Conservation (phyloP, 1,140 invertebrate genomes). For the Drosophila punjabiensis region DNA sequence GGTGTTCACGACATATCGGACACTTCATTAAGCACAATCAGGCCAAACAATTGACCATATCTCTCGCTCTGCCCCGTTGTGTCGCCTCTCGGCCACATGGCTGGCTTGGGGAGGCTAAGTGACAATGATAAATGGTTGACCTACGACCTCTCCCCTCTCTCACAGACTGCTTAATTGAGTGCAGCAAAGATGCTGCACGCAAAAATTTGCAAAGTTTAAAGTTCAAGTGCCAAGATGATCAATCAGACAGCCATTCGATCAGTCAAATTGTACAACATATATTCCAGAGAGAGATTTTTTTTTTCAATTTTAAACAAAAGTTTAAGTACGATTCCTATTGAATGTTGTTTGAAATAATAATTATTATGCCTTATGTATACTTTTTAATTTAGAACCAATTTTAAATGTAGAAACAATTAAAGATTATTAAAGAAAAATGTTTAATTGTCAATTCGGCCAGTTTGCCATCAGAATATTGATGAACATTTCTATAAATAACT, state of each 20-base stretch:
- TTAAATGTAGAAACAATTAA: too few species aligned
- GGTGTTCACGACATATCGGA: slow-evolving; percentile 33
- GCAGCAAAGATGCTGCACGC: slow-evolving; percentile 37
- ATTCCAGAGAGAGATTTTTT: background rate
- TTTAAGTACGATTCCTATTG: background rate
- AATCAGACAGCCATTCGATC: slow-evolving; percentile 45
- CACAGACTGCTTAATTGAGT: slow-evolving; percentile 44
- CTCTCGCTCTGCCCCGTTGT: slow-evolving; percentile 9
- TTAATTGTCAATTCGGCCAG: background rate
- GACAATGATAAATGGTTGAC: slow-evolving; percentile 69
- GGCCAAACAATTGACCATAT: slow-evolving; percentile 60
- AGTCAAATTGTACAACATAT: slow-evolving; percentile 9
- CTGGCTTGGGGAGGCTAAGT: slow-evolving; percentile 28
- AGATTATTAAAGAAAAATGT: background rate
- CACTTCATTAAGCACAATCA: slow-evolving; percentile 77
- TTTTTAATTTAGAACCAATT: background rate
- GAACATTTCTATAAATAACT: too few species aligned
- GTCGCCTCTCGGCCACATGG: slow-evolving; percentile 8
- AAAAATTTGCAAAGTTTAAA: slow-evolving; percentile 48
- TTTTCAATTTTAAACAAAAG: background rate
- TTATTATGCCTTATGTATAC: background rate
- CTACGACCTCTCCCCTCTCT: slow-evolving; percentile 17
- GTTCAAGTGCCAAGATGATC: slow-evolving; percentile 50
- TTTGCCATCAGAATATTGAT: too few species aligned
- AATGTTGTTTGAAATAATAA: background rate